phyloP scores from a whole-genome alignment of 2,113 vertebrate species.

The Labrus mixtus region DNA sequence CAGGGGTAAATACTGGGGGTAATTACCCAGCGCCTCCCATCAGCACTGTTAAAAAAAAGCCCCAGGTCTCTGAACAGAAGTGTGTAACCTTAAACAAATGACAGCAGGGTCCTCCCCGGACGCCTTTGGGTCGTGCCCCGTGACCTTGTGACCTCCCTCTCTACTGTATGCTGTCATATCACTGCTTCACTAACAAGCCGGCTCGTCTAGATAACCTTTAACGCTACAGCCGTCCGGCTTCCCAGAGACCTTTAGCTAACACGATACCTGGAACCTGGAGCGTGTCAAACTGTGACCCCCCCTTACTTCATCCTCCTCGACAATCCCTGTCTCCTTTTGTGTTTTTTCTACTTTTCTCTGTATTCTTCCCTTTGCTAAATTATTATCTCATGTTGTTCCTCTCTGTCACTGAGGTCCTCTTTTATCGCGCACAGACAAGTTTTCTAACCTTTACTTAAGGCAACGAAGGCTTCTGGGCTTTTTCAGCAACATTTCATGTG shows the following conservation, averaged over 20 bases:
- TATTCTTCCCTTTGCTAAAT: background rate
- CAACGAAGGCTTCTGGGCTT: background rate
- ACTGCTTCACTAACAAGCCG: constrained; percentile 74
- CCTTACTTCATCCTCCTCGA: constrained; percentile 17
- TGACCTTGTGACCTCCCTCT: constrained; percentile 43
- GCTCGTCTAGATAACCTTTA: constrained; percentile 78
- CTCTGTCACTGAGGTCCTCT: background rate
- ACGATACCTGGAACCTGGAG: constrained; percentile 48
- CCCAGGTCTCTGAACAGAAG: background rate
- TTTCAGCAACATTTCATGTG: background rate
- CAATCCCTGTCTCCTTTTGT: background rate
- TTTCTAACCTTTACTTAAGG: constrained; percentile 2
- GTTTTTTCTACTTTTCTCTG: background rate
- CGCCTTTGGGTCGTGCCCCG: constrained; percentile 13
- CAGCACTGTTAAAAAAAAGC: constrained; percentile 35
- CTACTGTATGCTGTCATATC: constrained; percentile 51
- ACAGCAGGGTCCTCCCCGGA: constrained; percentile 35
- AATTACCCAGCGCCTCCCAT: constrained; percentile 43
- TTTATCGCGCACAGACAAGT: background rate
- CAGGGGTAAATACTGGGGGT: constrained; percentile 50
- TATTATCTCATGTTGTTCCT: background rate
- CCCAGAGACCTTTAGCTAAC: constrained; percentile 78
- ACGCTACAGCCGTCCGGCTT: constrained; percentile 57
- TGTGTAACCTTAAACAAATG: constrained; percentile 67
- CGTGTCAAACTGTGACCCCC: constrained; percentile 52